Evolutionary conservation across 2,888 invertebrate species (phyloP), one percentile per base, ranked within the genome.

Genomic region (Dysmachus trigonus): DNA sequence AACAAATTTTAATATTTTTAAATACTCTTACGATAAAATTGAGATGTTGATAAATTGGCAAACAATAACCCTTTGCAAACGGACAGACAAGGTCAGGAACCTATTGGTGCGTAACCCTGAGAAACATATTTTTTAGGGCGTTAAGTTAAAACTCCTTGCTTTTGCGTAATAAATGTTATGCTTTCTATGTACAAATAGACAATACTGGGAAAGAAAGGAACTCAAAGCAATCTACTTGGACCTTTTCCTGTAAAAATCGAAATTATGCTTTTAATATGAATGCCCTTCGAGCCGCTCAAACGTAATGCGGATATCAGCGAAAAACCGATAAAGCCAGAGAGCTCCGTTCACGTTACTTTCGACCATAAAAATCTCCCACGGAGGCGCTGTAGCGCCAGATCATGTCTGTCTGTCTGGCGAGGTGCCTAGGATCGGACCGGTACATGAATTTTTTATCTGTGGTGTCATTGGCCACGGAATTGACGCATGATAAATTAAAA

Each of bases 401-500:
- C 10, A 8, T 62, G 10, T 62, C 13, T 27, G 27, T 22, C 62
- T 27, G 18, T n/a, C 22, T 10, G 18, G 18, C 22, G 62, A 8
- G 62, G 62, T 15, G 22, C 2, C 30, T 33, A 13, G 18, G 74
- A 35, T 33, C 74, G 62, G 74, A 35, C 74, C 74, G 62, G 79
- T 79, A 30, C 79, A 79, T 79, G 79, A 79, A 79, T 51, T 79
- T 79, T 27, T 77, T 51, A 51, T 47, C 51, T n/a, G 13, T 31
- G 27, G 79, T 79, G 79, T 51, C 79, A 79, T 51, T 79, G 79
- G 31, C 79, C 79, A 79, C 51, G 2, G 31, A 47, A 51, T 41
- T 31, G 79, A 47, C 47, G 79, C 30, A 30, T 30, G 79, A 79
- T 79, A 47, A 79, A 79, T 79, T 79, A 79, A 79, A 79, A 79